A percentile compares a stretch with the other conserved stretches of the same genome.
phyloP scores from a whole-genome alignment of 92 coral and sea anemone genomes.

The Heliopora coerulea region DNA sequence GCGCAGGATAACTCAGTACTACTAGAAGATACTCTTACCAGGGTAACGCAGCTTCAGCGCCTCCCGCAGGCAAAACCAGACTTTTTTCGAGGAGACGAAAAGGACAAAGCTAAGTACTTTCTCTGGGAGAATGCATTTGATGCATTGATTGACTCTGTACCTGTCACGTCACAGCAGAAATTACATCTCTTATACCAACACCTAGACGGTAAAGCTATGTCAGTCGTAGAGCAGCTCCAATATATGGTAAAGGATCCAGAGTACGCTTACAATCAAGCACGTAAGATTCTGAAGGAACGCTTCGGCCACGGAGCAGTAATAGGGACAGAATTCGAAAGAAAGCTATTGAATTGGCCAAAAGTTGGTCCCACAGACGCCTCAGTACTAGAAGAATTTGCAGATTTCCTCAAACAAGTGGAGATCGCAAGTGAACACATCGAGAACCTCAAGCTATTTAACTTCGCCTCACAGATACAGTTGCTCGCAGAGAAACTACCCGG shows the following conservation, averaged over 20 bases:
- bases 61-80: too few species aligned
- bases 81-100: too few species aligned
- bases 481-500: constrained; percentile 7
- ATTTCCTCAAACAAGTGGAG: not conserved
- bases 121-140: too few species aligned
- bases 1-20: constrained; percentile 26
- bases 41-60: not conserved
- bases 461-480: not conserved
- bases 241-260: too few species aligned
- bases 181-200: too few species aligned
- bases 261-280: not conserved
- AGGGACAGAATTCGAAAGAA: not conserved
- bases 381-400: not conserved
- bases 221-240: too few species aligned
- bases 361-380: not conserved
- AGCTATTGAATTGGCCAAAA: not conserved
- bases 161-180: too few species aligned
- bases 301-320: not conserved
- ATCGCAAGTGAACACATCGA: not conserved
- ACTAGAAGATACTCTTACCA: not conserved
- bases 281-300: not conserved
- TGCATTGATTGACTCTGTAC: too few species aligned
- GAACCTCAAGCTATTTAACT: not conserved
- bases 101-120: too few species aligned
- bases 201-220: too few species aligned